phyloP scores from a whole-genome alignment of 2,113 vertebrate species.

The Montifringilla adamsi region DNA sequence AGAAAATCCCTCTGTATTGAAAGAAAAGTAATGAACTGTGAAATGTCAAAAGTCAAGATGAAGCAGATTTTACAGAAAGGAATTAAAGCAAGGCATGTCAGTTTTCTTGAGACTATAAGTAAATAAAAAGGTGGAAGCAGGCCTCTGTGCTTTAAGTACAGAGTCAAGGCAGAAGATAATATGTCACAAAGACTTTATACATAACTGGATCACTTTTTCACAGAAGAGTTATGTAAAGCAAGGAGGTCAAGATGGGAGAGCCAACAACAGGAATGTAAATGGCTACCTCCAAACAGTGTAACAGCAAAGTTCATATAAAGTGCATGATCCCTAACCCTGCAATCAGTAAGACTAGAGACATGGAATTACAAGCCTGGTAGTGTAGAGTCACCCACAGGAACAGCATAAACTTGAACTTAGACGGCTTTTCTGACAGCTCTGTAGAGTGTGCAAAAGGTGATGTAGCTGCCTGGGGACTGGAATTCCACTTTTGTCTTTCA shows the following conservation, averaged over 20 bases:
- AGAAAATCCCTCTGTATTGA: not conserved
- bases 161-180: not conserved
- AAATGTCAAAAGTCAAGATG: not conserved
- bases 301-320: not conserved
- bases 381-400: not conserved
- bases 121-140: not conserved
- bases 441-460: not conserved
- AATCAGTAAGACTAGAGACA: not conserved
- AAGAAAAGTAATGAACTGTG: not conserved
- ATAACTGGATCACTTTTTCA: not conserved
- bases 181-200: not conserved
- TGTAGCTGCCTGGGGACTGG: not conserved
- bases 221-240: not conserved
- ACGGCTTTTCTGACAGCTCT: not conserved
- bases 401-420: not conserved
- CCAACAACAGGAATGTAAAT: not conserved
- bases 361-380: not conserved
- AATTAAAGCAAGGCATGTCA: not conserved
- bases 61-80: not conserved
- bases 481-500: not conserved
- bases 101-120: not conserved
- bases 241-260: not conserved
- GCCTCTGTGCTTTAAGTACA: not conserved
- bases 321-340: not conserved
- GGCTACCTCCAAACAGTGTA: not conserved